These are phyloP conservation scores for Eucidaris tribuloides DNA, from an alignment of 35 echinoderm and acorn worm species.

Conservation along the genomic window DNA sequence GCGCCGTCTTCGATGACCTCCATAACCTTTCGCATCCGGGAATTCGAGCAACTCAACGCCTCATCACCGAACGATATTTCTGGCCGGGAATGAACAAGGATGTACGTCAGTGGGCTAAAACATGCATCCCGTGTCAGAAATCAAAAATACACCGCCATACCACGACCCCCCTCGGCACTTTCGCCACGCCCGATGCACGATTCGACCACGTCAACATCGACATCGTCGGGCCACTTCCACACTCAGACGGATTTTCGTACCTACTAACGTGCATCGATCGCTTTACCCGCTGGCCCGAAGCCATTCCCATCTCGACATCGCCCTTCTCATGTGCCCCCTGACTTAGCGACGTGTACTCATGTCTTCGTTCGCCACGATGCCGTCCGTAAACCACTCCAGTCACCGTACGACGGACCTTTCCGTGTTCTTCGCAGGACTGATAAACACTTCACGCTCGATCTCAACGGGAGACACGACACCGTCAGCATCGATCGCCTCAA, in stretches of 20 bases:
- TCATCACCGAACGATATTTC: slow-evolving; percentile 8
- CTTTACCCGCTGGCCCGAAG: slow-evolving; percentile 38
- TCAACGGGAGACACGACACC: slow-evolving; percentile 28
- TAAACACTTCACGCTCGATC: slow-evolving; percentile 25
- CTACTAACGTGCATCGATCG: background rate
- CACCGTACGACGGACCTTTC: slow-evolving; percentile 41
- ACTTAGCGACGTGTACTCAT: slow-evolving; percentile 42
- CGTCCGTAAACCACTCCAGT: slow-evolving; percentile 47
- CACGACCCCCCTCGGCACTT: background rate
- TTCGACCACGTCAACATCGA: slow-evolving; percentile 7
- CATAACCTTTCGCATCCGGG: slow-evolving; percentile 71
- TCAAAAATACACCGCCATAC: background rate
- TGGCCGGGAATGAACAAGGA: slow-evolving; percentile 10
- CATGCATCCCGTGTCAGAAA: background rate
- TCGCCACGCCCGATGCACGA: background rate
- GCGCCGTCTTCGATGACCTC: slow-evolving; percentile 25
- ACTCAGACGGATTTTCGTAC: background rate
- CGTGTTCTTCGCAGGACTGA: slow-evolving; percentile 16
- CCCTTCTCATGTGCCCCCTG: background rate
- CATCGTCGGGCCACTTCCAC: slow-evolving; percentile 27
- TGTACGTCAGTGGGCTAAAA: background rate
- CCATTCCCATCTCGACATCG: slow-evolving; percentile 8
- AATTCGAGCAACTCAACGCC: slow-evolving; percentile 41
- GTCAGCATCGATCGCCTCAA: slow-evolving; percentile 57
- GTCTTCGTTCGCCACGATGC: slow-evolving; percentile 41